Conservation (phyloP, 1,140 invertebrate species). For the Bradynema listronoti region DNA sequence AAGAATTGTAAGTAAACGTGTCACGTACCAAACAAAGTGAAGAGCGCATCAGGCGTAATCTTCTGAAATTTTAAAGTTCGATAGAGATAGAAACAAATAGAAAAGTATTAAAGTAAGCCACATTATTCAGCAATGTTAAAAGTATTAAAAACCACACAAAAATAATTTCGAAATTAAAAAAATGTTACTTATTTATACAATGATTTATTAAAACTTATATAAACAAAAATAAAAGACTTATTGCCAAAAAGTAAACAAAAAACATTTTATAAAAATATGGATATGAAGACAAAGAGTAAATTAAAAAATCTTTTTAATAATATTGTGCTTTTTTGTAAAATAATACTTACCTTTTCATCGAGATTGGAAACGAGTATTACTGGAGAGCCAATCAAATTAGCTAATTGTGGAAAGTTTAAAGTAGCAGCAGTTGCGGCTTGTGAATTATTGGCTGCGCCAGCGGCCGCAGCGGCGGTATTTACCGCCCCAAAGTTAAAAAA, state of each 20-base stretch:
- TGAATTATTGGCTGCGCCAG: constrained; percentile 8
- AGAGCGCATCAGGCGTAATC: constrained; percentile 99
- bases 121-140: no score
- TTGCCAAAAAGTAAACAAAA: background rate
- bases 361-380: constrained; percentile 63
- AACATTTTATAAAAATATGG: no score
- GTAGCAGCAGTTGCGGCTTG: constrained; percentile 8
- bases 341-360: constrained; percentile 60
- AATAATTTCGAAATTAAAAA: no score
- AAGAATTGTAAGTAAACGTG: no score
- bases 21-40: constrained; percentile 99
- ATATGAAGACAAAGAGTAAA: no score
- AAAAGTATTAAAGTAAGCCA: no score
- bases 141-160: no score
- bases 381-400: constrained; percentile 33
- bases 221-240: background rate
- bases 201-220: constrained; percentile 11
- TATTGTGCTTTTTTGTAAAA: no score
- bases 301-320: background rate
- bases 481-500: no score
- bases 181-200: no score
- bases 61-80: constrained; percentile 69
- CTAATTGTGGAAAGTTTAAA: constrained; percentile 27
- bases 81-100: constrained; percentile 26
- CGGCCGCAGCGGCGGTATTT: constrained; percentile 23